These are phyloP conservation scores for Sympetrum striolatum DNA, from an alignment of 2,888 invertebrate genomes.

Conservation along the genomic window DNA sequence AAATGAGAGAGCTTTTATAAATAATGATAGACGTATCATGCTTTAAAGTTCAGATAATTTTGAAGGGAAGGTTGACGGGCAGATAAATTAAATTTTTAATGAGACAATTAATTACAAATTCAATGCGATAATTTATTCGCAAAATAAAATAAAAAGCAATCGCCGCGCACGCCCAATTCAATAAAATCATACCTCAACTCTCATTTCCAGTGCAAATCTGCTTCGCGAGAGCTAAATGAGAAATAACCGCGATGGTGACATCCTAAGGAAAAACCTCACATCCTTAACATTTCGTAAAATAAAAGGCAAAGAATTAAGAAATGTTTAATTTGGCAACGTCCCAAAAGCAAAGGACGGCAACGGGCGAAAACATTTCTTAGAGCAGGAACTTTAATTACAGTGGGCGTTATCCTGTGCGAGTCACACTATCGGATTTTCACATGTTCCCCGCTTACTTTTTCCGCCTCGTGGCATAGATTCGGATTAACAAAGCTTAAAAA, in stretches of 20 bases:
- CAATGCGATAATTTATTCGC: no score
- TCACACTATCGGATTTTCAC: neutral
- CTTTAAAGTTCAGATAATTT: no score
- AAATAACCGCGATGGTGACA: neutral
- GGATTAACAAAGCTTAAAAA: neutral
- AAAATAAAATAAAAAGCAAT: no score
- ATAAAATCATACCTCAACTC: no score
- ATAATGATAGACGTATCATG: no score
- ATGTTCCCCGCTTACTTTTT: neutral
- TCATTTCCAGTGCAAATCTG: no score
- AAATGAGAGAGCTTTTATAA: no score
- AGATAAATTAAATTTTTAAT: no score
- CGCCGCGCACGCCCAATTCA: no score
- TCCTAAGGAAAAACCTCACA: neutral
- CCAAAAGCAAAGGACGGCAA: neutral
- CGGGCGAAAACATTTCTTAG: neutral
- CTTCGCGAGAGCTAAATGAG: no score
- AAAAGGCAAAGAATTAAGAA: neutral
- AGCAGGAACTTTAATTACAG: neutral
- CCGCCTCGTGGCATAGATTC: neutral
- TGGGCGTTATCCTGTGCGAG: neutral
- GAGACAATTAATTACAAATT: no score
- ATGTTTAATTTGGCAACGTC: neutral
- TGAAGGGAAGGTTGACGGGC: no score
- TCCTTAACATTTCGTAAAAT: neutral